Conservation (phyloP, 2,888 invertebrate species). For the Oscheius sp. region DNA sequence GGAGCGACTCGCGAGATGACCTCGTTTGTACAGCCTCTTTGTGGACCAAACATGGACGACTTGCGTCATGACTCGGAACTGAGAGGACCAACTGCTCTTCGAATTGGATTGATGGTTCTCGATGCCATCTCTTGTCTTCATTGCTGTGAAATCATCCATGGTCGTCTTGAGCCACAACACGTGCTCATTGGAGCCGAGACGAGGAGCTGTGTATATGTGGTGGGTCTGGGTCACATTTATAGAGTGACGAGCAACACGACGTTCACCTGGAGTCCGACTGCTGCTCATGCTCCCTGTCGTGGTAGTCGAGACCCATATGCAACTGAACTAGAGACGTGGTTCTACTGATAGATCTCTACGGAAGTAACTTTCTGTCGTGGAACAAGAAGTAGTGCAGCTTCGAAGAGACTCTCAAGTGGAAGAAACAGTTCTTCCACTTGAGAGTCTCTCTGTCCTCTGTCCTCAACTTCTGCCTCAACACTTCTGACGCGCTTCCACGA, state of each 20-base stretch:
- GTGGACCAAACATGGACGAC: slow-evolving; percentile 21
- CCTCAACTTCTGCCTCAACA: not conserved
- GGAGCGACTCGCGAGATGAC: slow-evolving; percentile 7
- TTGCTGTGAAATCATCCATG: slow-evolving; percentile 12
- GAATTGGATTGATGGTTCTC: slow-evolving; percentile 16
- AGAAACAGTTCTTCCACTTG: slow-evolving; percentile 12
- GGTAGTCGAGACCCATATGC: not conserved
- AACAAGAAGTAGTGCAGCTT: not conserved
- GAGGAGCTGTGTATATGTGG: slow-evolving; percentile 3
- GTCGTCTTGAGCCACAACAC: slow-evolving; percentile 10
- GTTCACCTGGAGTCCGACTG: not conserved
- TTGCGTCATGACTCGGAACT: not conserved
- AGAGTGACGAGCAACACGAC: not conserved
- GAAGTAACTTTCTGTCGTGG: slow-evolving; percentile 2
- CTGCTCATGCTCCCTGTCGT: slow-evolving; percentile 8
- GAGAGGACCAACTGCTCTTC: slow-evolving; percentile 10
- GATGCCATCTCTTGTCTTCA: slow-evolving; percentile 23
- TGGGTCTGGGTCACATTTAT: slow-evolving; percentile 11
- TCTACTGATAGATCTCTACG: slow-evolving; percentile 23
- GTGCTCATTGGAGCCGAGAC: not conserved
- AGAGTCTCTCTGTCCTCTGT: too few relatives aligned
- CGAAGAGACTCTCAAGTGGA: slow-evolving; percentile 7
- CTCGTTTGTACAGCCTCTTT: slow-evolving; percentile 15
- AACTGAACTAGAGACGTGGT: slow-evolving; percentile 18
- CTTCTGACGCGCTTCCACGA: slow-evolving; percentile 7